Evolutionary conservation across 1,140 invertebrate species (phyloP), one percentile per base, ranked within the genome.

Genomic region (Homalodisca vitripennis): DNA sequence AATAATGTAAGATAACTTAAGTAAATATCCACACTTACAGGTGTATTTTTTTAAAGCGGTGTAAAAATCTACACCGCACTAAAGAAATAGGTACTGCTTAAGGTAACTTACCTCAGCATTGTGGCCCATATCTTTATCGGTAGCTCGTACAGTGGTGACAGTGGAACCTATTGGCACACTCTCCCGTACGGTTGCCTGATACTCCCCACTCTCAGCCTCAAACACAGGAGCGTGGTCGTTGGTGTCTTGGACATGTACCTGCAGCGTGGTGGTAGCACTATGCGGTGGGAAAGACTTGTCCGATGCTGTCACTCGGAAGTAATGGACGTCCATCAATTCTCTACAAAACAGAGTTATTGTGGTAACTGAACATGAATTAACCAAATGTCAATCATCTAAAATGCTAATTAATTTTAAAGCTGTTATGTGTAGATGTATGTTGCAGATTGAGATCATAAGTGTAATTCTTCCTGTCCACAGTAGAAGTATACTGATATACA

Each of bases 191-290:
- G 88, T 87, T 0, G 93, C 89, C 74, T 95, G 92, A 77, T 97
- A 97, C 71, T 93, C 89, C 24, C 75, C 76, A 53, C 80, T 77
- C 47, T 88, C 86, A 79, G 89, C 88, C 76, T 96, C 93, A 80
- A 99, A 99, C 0, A 86, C 86, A 0, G 97, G 97, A 10, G 89
- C 85, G 76, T 98, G 95, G 80, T 98, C 95, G 77, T 99, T 99
- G 68, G 90, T 90, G 77, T 98, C 96, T 20, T 92, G 78, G 0
- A 98, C 94, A 77, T 95, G 94, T 27, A 98, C 91, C 80, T 92
- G 85, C 0, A 98, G 80, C 2, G 93, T 96, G 0, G 94, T 94
- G 0, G 93, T 95, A 0, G 92, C 94, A 22, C 91, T 94, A 63
- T 89, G 82, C 13, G 93, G 90, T 3, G 94, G 93, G 73, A 93